Base-by-base conservation (phyloP, 2,888 invertebrate genomes). In the Rapana venosa region DNA sequence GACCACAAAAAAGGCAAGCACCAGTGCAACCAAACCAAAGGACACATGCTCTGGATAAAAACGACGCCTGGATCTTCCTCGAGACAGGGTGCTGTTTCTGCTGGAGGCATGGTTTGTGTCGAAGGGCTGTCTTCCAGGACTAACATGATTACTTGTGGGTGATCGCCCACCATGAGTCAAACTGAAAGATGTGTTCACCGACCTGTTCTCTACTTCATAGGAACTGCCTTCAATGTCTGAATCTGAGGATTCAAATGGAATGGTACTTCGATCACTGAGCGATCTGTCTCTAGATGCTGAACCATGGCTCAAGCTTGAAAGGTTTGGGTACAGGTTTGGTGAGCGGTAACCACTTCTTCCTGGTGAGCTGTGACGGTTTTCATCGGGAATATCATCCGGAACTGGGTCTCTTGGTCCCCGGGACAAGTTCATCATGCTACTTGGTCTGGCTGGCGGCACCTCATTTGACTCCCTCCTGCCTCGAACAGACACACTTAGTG, bases 141-240 rank as follows among this genome's bases (percentile, higher is more conserved):
- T 85, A 81, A 90, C 88, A 90, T 89, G 87, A 88, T 90, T 91
- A 81, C 77, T 90, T 83, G 88, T 58, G 47, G 79, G 81, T 47
- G 86, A 83, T 36, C 81, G 89, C 81, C 87, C n/a, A 79, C 70
- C 87, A n/a, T 87, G 70, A 22, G 20, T 36, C 17, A 85, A 83
- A 87, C 89, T 90, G 87, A 94, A 91, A n/a, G 94, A 93, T 15
- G 94, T 94, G 90, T 94, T 94, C 20, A 94, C 92, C 32, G 94
- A 94, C 89, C 94, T 93, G 89, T 94, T 94, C 90, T 93, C 93
- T 26, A 94, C 94, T 66, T 93, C 93, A 91, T 94, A 94, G 6
- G 93, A 91, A 91, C 94, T 94, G 86, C 93, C 94, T 77, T 95
- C 94, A 30, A 92, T 88, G 83, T 94, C 94, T 74, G 93, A 93